Percentiles rank a stretch among this genome's conserved stretches.
These are phyloP conservation scores for Drosophila novamexicana DNA, from an alignment of 1,140 invertebrate genomes.

Conservation along the genomic window DNA sequence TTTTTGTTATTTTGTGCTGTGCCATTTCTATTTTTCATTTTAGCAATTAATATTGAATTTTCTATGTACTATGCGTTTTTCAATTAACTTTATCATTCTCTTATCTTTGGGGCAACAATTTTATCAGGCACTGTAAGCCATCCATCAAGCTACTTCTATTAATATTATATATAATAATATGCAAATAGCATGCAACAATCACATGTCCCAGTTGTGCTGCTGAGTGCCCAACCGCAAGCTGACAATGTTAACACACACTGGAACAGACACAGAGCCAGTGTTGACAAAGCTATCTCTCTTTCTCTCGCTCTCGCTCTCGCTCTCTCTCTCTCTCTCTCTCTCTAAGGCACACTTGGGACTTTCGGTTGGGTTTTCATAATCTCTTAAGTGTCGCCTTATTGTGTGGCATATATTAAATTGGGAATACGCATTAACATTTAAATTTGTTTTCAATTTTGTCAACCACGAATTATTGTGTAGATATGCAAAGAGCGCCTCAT, in stretches of 20 bases:
- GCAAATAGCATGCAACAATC: slow-evolving; percentile 58
- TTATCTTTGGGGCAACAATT: not conserved
- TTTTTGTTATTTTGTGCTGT: not conserved
- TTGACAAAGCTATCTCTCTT: slow-evolving; percentile 18
- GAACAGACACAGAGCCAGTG: slow-evolving; percentile 15
- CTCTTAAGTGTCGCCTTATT: slow-evolving; percentile 59
- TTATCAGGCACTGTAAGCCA: slow-evolving; percentile 10
- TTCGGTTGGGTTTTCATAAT: slow-evolving; percentile 62
- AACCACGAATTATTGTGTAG: slow-evolving; percentile 48
- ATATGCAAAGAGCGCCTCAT: slow-evolving; percentile 19
- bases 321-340: not conserved
- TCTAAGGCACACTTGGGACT: slow-evolving; percentile 27
- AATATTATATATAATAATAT: slow-evolving; percentile 58
- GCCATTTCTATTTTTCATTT: not conserved
- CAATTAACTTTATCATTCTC: not conserved
- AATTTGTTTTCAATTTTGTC: slow-evolving; percentile 80
- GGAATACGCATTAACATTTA: slow-evolving; percentile 72
- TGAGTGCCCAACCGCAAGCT: slow-evolving; percentile 26
- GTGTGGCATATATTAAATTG: slow-evolving; percentile 72
- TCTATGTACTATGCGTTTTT: not conserved
- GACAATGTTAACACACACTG: slow-evolving; percentile 27
- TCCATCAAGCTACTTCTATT: slow-evolving; percentile 52
- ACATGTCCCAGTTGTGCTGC: slow-evolving; percentile 33
- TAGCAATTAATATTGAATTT: slow-evolving; percentile 5
- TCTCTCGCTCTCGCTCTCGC: no score